Percentiles rank a stretch among this genome's conserved stretches.
Evolutionary conservation across 2,888 invertebrate genomes (phyloP).

Genomic region (Metallyticus violacea): DNA sequence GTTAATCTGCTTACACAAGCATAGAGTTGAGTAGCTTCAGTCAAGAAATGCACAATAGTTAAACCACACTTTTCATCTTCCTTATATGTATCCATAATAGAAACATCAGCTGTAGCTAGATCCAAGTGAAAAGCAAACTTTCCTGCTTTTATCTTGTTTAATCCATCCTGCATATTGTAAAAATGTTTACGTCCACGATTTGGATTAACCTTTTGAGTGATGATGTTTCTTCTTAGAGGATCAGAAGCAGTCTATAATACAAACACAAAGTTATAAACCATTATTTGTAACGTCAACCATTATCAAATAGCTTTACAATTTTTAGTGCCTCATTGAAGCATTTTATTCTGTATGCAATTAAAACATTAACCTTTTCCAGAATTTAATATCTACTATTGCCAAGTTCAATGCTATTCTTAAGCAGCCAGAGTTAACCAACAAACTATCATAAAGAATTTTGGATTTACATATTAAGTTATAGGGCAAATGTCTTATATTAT

Average conservation of each 20-base stretch:
- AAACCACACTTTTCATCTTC: neutral
- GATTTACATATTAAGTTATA: no score
- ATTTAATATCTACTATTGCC: no score
- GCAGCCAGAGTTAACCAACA: no score
- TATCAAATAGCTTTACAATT: no score
- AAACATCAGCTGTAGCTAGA: neutral
- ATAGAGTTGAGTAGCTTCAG: neutral
- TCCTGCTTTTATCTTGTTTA: neutral
- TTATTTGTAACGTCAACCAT: no score
- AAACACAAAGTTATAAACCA: no score
- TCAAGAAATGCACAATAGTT: neutral
- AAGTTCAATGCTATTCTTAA: no score
- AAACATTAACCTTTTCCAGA: no score
- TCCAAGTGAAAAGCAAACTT: neutral
- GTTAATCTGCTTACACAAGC: neutral
- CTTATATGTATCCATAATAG: neutral
- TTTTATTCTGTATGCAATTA: no score
- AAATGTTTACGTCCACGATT: neutral
- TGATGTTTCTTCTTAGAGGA: neutral
- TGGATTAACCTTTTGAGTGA: neutral
- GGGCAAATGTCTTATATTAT: no score
- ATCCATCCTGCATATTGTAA: neutral
- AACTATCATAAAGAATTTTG: no score
- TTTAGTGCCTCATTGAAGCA: no score
- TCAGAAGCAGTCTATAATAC: neutral